These are phyloP conservation scores for Prosapia bicincta DNA, from an alignment of 2,888 invertebrate genomes.

Conservation along the genomic window DNA sequence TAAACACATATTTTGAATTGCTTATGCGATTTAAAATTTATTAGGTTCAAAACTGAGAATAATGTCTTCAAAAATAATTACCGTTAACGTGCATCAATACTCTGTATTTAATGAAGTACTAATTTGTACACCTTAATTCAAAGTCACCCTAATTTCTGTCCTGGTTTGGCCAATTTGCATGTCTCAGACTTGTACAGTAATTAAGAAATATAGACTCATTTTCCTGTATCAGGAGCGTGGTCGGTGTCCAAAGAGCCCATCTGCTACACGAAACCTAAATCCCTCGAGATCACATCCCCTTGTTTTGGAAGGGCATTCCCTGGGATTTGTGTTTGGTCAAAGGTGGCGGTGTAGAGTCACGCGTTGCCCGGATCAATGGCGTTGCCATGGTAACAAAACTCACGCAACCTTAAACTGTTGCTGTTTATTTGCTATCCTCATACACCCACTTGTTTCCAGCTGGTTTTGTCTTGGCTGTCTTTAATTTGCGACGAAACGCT, in stretches of 20 bases:
- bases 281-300: background rate
- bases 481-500: background rate
- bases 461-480: background rate
- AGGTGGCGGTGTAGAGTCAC: background rate
- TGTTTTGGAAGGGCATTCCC: background rate
- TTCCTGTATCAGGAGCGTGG: background rate
- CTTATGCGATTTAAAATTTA: no score
- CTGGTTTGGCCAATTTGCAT: no score
- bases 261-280: background rate
- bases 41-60: no score
- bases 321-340: constrained; percentile 2
- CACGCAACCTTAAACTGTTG: constrained; percentile 2
- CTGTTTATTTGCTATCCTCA: background rate
- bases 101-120: no score
- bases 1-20: no score
- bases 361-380: background rate
- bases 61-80: no score
- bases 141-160: no score
- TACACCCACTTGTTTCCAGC: no score
- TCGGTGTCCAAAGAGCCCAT: background rate
- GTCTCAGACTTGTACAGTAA: no score
- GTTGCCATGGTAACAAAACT: background rate
- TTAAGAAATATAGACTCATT: background rate
- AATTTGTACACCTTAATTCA: no score
- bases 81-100: no score